phyloP scores from a whole-genome alignment of 2,113 vertebrate genomes.

The Callipepla squamata region DNA sequence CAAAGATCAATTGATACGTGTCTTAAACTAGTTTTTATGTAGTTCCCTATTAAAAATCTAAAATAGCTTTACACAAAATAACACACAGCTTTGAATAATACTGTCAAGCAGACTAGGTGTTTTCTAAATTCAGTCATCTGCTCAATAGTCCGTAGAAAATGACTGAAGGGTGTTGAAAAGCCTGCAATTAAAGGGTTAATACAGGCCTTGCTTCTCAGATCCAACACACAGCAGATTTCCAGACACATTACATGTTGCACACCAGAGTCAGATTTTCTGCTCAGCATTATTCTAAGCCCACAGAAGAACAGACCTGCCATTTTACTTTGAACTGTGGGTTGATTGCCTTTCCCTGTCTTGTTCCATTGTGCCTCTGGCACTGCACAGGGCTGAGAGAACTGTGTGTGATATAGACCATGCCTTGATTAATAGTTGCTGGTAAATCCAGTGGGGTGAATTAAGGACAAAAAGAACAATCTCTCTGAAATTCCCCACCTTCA shows the following conservation, averaged over 20 bases:
- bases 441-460: conserved; percentile 19
- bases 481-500: background rate
- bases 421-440: background rate
- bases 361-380: conserved; percentile 8
- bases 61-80: background rate
- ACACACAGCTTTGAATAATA: background rate
- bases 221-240: background rate
- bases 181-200: background rate
- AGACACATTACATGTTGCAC: background rate
- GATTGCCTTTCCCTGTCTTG: background rate
- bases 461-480: conserved; percentile 39
- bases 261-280: background rate
- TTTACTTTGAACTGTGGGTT: background rate
- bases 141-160: background rate
- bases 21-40: background rate
- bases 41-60: background rate
- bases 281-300: background rate
- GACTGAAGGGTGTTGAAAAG: background rate
- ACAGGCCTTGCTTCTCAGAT: background rate
- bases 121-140: background rate
- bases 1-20: background rate
- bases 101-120: background rate
- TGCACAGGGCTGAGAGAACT: background rate
- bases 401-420: background rate
- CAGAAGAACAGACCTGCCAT: background rate